phyloP scores from a whole-genome alignment of 1,140 invertebrate genomes.

The Ceratosolen fusciceps region DNA sequence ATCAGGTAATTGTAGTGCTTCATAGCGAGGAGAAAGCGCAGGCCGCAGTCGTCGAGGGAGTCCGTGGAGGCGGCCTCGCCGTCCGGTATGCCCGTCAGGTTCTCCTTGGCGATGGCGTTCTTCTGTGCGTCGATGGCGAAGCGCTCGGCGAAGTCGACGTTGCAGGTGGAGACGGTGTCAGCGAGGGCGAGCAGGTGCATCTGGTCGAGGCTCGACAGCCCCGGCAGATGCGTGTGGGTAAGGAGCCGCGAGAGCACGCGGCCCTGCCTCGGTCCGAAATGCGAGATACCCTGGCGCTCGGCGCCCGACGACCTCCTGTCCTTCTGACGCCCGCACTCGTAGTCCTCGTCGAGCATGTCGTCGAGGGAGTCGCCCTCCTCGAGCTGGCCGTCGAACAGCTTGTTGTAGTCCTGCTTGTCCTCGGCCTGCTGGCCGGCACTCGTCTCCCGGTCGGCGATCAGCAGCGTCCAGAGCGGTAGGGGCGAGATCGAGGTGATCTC shows the following conservation, averaged over 20 bases:
- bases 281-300: slow-evolving; percentile 81
- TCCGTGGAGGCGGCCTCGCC: slow-evolving; percentile 80
- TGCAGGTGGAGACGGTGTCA: slow-evolving; percentile 96
- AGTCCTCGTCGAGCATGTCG: slow-evolving; percentile 81
- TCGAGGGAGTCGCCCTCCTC: slow-evolving; percentile 87
- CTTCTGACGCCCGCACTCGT: slow-evolving; percentile 73
- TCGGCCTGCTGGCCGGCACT: slow-evolving; percentile 63
- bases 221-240: slow-evolving; percentile 96
- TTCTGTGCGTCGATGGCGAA: slow-evolving; percentile 85
- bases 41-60: slow-evolving; percentile 96
- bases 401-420: slow-evolving; percentile 83
- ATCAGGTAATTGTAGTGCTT: slow-evolving; percentile 97
- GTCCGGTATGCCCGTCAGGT: slow-evolving; percentile 75
- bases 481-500: slow-evolving; percentile 97
- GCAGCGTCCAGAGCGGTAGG: slow-evolving; percentile 93
- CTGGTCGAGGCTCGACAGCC: slow-evolving; percentile 96
- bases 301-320: slow-evolving; percentile 78
- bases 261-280: slow-evolving; percentile 87
- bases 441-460: slow-evolving; percentile 92
- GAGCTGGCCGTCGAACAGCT: slow-evolving; percentile 86
- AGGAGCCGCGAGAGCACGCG: slow-evolving; percentile 87
- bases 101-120: slow-evolving; percentile 80
- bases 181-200: slow-evolving; percentile 98
- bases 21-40: slow-evolving; percentile 96
- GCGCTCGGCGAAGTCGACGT: slow-evolving; percentile 87